Base-by-base conservation (phyloP, 2,888 invertebrate species). In the Drosophila kanekoi region DNA sequence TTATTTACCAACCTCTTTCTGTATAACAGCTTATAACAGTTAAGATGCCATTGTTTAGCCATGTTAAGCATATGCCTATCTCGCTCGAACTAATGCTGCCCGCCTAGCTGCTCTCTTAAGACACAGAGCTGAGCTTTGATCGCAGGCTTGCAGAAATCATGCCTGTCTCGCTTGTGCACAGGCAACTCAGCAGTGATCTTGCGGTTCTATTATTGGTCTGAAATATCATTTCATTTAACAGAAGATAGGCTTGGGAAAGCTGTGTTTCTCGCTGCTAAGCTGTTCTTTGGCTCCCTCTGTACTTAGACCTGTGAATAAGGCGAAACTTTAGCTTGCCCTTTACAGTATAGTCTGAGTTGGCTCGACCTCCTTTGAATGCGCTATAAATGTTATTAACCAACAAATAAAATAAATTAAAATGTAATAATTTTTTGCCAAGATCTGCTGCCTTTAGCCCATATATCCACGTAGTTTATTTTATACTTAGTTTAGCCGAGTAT, bases 401-500 rank as follows among this genome's bases (percentile, higher is more conserved):
- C 2, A 33, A 40, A 28, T 9, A 23, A 62, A 14, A 54, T 51
- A 51, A 58, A 51, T 54, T 43, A 6, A 58, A 56, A 52, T 28
- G 16, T 16, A 45, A 62, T 59, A 62, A 62, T 54, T 72, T 63
- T 57, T n/a, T 32, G 14, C 14, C 9, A 37, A 23, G 43, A 57
- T 66, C 37, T n/a, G 43, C 35, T 13, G 32, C 35, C 20, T 40
- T 47, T 9, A 48, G 43, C 32, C 23, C 28, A 59, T 20, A 51
- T 48, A 60, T 60, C 59, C 20, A 52, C 52, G 49, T 40, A 44
- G 52, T 52, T 23, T 41, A 40, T 43, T 64, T 59, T 66, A 66
- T 74, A 58, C 59, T 20, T 41, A 58, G 44, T 52, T 44, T 45
- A 59, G 52, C 11, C 40, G 35, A 56, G 35, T 68, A 35, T 10